phyloP scores from a whole-genome alignment of 2,888 invertebrate genomes.

The Rotaria socialis region DNA sequence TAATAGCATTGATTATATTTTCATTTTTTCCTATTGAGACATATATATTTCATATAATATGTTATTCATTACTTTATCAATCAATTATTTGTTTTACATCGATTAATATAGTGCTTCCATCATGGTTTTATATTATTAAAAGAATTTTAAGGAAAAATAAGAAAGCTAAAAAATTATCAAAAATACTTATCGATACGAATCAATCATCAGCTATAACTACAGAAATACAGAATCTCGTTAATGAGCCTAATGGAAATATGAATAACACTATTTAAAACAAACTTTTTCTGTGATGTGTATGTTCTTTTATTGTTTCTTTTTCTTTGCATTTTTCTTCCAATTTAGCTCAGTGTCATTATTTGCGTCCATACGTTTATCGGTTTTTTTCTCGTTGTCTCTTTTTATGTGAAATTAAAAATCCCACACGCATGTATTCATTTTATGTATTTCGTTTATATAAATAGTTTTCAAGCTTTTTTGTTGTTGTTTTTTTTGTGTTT shows the following conservation, averaged over 20 bases:
- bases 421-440: background rate
- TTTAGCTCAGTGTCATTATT: background rate
- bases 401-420: background rate
- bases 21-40: background rate
- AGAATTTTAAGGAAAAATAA: background rate
- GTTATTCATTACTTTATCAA: background rate
- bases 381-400: background rate
- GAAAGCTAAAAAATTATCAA: background rate
- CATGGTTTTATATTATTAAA: background rate
- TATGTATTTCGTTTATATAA: background rate
- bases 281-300: background rate
- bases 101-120: background rate
- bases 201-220: background rate
- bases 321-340: background rate
- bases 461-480: background rate
- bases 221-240: slow-evolving; percentile 24
- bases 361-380: background rate
- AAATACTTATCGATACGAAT: background rate
- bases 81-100: background rate
- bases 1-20: background rate
- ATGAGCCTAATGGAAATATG: background rate
- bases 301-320: background rate
- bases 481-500: background rate
- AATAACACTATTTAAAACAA: background rate
- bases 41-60: slow-evolving; percentile 14